phyloP scores from a whole-genome alignment of 1,140 invertebrate genomes.

The Homalodisca vitripennis region DNA sequence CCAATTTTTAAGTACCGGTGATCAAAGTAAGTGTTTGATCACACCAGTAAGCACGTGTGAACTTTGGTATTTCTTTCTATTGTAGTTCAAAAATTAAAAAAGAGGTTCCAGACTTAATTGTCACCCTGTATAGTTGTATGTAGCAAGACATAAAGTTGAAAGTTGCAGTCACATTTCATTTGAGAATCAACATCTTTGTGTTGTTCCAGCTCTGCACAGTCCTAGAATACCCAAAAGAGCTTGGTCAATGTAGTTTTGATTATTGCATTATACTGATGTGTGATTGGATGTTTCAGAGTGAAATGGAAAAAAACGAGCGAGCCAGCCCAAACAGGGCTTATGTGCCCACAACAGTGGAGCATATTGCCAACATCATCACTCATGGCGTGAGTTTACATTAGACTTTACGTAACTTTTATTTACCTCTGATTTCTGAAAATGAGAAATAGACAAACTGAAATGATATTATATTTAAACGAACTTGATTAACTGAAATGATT shows the following conservation, averaged over 20 bases:
- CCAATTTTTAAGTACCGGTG: too few relatives aligned
- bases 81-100: too few relatives aligned
- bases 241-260: background rate
- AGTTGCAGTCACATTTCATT: background rate
- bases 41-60: background rate
- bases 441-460: too few relatives aligned
- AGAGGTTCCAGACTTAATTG: too few relatives aligned
- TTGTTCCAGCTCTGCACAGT: background rate
- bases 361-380: constrained; percentile 87
- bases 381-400: constrained; percentile 63
- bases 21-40: too few relatives aligned
- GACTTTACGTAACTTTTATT: too few relatives aligned
- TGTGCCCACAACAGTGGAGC: constrained; percentile 76
- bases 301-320: constrained; percentile 68
- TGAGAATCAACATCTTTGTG: background rate
- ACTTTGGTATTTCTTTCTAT: too few relatives aligned
- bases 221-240: background rate
- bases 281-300: constrained; percentile 53
- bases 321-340: constrained; percentile 64
- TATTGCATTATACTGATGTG: background rate
- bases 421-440: too few relatives aligned
- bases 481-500: too few relatives aligned
- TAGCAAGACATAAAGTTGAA: background rate
- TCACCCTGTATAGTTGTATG: background rate
- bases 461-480: too few relatives aligned